Conservation (phyloP, 2,888 invertebrate species). For the Ochropleura leucogaster region DNA sequence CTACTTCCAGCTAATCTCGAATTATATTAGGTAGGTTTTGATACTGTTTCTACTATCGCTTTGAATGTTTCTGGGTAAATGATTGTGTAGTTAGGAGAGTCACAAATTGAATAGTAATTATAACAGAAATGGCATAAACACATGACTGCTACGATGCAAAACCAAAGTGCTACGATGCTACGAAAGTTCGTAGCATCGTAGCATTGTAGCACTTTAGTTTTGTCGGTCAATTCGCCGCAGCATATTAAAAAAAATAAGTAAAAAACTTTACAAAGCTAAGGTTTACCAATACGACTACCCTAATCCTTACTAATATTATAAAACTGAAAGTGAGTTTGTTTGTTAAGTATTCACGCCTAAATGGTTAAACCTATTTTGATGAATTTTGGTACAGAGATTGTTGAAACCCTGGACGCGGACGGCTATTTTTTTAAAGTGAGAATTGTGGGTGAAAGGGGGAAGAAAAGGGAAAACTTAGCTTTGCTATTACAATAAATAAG, state of each 20-base stretch:
- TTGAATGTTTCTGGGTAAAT: constrained; percentile 15
- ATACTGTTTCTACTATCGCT: constrained; percentile 19
- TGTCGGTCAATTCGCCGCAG: not conserved
- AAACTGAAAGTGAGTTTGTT: too few relatives aligned
- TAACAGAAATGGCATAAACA: not conserved
- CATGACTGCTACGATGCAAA: not conserved
- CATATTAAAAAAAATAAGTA: not conserved
- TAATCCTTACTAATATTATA: too few relatives aligned
- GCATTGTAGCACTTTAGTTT: not conserved
- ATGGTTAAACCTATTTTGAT: too few relatives aligned
- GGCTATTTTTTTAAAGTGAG: too few relatives aligned
- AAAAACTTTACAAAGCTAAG: not conserved
- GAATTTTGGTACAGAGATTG: too few relatives aligned
- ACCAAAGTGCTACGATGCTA: not conserved
- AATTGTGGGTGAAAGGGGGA: too few relatives aligned
- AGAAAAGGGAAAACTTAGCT: too few relatives aligned
- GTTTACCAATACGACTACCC: not conserved
- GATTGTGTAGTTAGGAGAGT: not conserved
- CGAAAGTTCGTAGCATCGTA: not conserved
- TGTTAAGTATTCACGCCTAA: too few relatives aligned
- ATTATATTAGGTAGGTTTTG: constrained; percentile 41
- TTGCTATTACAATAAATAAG: too few relatives aligned
- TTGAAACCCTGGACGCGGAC: too few relatives aligned
- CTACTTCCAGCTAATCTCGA: constrained; percentile 42
- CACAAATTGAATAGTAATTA: not conserved